Conservation (phyloP, 2,113 vertebrate species). For the Cryptomyrus ogoouensis region DNA sequence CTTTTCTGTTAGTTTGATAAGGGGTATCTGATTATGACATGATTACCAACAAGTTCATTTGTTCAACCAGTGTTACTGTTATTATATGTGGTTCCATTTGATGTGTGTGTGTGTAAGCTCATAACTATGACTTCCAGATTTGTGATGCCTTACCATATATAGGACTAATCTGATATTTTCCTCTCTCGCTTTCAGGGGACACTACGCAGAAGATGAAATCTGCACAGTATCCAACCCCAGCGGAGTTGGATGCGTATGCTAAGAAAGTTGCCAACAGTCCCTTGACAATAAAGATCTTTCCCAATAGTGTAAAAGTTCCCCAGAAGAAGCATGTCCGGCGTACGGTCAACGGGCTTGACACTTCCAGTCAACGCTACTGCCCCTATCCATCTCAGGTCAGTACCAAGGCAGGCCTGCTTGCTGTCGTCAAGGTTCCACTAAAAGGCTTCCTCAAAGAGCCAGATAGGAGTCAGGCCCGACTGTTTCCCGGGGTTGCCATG, state of each 20-base stretch:
- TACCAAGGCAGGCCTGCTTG: slow-evolving; percentile 88
- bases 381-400: slow-evolving; percentile 87
- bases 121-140: neutral
- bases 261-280: slow-evolving; percentile 99
- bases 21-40: neutral
- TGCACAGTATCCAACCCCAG: slow-evolving; percentile 97
- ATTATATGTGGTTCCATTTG: neutral
- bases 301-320: slow-evolving; percentile 98
- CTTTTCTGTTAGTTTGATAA: neutral
- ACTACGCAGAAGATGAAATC: slow-evolving; percentile 99
- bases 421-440: slow-evolving; percentile 81
- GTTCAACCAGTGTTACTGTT: neutral
- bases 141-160: neutral
- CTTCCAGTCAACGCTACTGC: slow-evolving; percentile 93
- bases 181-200: slow-evolving; percentile 78
- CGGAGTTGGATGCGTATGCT: slow-evolving; percentile 99
- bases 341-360: slow-evolving; percentile 97
- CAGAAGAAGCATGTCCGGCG: slow-evolving; percentile 96
- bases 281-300: slow-evolving; percentile 98
- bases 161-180: neutral
- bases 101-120: neutral
- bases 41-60: neutral
- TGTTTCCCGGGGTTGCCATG: slow-evolving; percentile 87
- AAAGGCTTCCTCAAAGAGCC: slow-evolving; percentile 93
- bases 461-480: slow-evolving; percentile 81